These are phyloP conservation scores for Dasysyrphus tricinctus DNA, from an alignment of 2,888 invertebrate genomes.

Conservation along the genomic window DNA sequence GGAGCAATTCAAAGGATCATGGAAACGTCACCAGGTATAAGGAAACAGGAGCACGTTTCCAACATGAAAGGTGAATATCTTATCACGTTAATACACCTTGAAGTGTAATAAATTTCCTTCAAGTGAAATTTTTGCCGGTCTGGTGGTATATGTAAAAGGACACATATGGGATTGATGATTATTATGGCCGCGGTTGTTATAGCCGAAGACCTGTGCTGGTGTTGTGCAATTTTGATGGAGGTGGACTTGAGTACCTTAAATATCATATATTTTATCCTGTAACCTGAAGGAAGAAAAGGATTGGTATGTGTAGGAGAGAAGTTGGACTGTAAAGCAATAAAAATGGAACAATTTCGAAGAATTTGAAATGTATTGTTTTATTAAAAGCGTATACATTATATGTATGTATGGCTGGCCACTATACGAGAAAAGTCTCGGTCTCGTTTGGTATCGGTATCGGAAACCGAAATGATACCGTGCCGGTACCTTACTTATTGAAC, in stretches of 20 bases:
- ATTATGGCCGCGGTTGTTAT: neutral
- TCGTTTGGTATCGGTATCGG: too few species aligned
- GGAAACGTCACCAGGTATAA: slow-evolving; percentile 6
- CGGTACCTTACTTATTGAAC: too few species aligned
- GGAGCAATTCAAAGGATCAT: neutral
- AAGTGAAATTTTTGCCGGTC: slow-evolving; percentile 57
- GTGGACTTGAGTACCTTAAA: neutral
- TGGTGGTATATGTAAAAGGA: neutral
- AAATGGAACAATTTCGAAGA: too few species aligned
- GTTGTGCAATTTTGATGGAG: neutral
- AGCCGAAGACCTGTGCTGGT: neutral
- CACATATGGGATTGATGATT: slow-evolving; percentile 46
- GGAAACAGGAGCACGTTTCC: slow-evolving; percentile 65
- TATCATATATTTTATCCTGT: neutral
- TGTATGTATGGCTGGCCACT: too few species aligned
- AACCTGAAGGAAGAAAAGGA: neutral
- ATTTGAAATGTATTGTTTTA: too few species aligned
- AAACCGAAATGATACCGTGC: too few species aligned
- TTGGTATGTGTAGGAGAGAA: too few species aligned
- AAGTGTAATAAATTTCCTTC: slow-evolving; percentile 74
- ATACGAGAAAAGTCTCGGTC: too few species aligned
- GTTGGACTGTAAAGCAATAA: too few species aligned
- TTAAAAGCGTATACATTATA: too few species aligned
- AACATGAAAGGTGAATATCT: slow-evolving; percentile 74
- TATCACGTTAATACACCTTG: slow-evolving; percentile 74